Percentiles rank a stretch among this genome's conserved stretches.
These are phyloP conservation scores for Salvator merianae DNA, from an alignment of 2,113 vertebrate genomes.

Conservation along the genomic window DNA sequence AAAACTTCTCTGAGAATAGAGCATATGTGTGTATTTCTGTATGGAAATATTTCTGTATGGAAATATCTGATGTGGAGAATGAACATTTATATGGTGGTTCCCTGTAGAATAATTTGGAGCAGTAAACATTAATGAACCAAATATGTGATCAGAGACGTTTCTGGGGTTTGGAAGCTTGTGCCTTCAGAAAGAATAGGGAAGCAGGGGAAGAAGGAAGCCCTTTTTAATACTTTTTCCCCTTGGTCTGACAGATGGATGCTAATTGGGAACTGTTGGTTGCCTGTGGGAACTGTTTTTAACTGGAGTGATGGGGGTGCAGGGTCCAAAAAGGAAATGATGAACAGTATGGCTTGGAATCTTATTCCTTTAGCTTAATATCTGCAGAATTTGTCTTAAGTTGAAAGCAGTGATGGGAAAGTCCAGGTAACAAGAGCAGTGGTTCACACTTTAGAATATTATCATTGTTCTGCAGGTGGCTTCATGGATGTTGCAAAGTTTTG, in stretches of 20 bases:
- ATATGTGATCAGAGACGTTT: not conserved
- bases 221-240: slow-evolving; percentile 20
- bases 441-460: too few relatives aligned
- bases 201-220: slow-evolving; percentile 27
- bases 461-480: not conserved
- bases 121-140: slow-evolving; percentile 41
- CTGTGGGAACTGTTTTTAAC: slow-evolving; percentile 30
- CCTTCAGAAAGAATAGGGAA: slow-evolving; percentile 23
- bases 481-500: not conserved
- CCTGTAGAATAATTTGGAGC: not conserved
- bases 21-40: not conserved
- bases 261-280: slow-evolving; percentile 43
- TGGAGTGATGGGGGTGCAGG: slow-evolving; percentile 3
- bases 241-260: slow-evolving; percentile 29
- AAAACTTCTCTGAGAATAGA: not conserved
- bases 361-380: slow-evolving; percentile 21
- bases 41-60: not conserved
- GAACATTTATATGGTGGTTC: not conserved
- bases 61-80: not conserved
- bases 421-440: too few relatives aligned
- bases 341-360: slow-evolving; percentile 35
- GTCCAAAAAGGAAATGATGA: not conserved
- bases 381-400: not conserved
- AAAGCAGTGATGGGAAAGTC: too few relatives aligned
- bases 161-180: not conserved